phyloP scores from a whole-genome alignment of 2,797 vertebrate species.

The Myripristis murdjan region DNA sequence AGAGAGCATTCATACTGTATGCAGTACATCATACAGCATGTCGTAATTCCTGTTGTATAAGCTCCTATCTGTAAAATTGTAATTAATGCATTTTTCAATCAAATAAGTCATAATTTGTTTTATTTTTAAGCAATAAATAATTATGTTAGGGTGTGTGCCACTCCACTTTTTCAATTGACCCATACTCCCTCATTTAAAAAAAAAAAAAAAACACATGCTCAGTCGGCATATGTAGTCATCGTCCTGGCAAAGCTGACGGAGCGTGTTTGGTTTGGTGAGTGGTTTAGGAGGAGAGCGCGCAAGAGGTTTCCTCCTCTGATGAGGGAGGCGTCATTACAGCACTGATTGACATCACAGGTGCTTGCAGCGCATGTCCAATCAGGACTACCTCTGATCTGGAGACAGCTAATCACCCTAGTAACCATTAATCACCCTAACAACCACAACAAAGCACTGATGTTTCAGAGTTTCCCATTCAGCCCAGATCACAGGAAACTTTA shows the following conservation, averaged over 20 bases:
- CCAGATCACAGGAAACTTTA: conserved; percentile 38
- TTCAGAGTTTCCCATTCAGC: conserved; percentile 13
- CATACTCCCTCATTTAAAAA: neutral
- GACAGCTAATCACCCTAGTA: conserved; percentile 11
- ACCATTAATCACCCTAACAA: neutral
- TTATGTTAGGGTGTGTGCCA: neutral
- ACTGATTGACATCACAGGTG: conserved; percentile 2
- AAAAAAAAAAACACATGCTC: neutral
- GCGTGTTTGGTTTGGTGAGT: neutral
- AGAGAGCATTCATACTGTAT: neutral
- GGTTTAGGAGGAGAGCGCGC: neutral
- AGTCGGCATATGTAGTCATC: neutral
- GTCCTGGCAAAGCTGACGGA: neutral
- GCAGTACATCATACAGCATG: neutral
- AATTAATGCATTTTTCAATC: neutral
- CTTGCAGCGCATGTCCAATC: neutral
- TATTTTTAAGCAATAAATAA: too few species aligned
- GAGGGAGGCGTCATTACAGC: neutral
- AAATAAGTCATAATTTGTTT: neutral
- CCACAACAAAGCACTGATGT: conserved; percentile 32
- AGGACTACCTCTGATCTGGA: conserved; percentile 20
- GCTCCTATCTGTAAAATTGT: neutral
- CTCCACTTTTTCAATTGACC: neutral
- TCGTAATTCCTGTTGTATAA: too few species aligned
- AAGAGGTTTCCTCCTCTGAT: conserved; percentile 2